These are phyloP conservation scores for Malaclemys terrapin DNA, from an alignment of 2,113 vertebrate species.

Conservation along the genomic window DNA sequence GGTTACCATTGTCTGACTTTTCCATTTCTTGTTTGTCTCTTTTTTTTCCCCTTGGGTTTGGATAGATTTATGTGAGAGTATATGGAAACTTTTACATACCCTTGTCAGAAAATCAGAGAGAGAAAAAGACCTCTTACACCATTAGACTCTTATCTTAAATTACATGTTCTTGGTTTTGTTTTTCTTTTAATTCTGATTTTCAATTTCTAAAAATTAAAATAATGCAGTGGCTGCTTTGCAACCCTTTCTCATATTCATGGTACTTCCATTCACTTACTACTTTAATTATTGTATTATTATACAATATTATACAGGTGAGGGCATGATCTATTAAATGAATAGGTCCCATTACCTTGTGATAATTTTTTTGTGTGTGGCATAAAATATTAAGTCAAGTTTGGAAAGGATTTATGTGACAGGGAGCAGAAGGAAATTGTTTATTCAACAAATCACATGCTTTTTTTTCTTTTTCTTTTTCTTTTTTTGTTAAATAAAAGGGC, in stretches of 20 bases:
- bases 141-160: background rate
- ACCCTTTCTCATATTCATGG: background rate
- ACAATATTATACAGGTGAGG: background rate
- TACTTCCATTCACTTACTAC: background rate
- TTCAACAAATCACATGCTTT: background rate
- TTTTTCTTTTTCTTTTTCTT: background rate
- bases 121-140: background rate
- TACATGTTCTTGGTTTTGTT: background rate
- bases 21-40: background rate
- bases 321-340: slow-evolving; percentile 25
- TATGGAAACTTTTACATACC: background rate
- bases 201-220: slow-evolving; percentile 4
- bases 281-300: background rate
- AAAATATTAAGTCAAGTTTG: slow-evolving; percentile 15
- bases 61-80: background rate
- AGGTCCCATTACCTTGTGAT: slow-evolving; percentile 24
- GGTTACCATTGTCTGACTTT: background rate
- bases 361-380: slow-evolving; percentile 52
- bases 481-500: background rate
- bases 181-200: slow-evolving; percentile 12
- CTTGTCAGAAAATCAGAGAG: background rate
- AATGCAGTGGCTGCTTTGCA: background rate
- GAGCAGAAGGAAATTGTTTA: slow-evolving; percentile 28
- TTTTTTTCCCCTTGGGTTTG: background rate
- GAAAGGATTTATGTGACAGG: background rate